Conservation (phyloP, 2,113 vertebrate genomes). For the Podarcis cretensis region DNA sequence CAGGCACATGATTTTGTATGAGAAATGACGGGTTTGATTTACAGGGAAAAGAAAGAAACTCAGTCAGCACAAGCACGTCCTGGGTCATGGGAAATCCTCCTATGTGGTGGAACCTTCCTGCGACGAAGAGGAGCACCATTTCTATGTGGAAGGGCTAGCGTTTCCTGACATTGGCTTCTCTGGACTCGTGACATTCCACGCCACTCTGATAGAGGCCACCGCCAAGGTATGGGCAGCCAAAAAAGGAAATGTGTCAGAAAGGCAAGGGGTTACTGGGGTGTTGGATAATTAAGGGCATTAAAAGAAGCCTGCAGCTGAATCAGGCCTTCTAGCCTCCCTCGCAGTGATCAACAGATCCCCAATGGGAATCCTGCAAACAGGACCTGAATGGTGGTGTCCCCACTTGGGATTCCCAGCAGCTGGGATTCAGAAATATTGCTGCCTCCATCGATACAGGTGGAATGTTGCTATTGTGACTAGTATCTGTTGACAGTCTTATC, state of each 20-base stretch:
- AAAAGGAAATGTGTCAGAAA: not conserved
- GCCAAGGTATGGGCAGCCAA: slow-evolving; percentile 54
- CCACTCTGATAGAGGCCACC: slow-evolving; percentile 84
- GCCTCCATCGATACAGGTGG: no score
- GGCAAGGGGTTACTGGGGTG: not conserved
- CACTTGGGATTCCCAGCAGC: no score
- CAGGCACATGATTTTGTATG: no score
- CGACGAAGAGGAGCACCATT: slow-evolving; percentile 60
- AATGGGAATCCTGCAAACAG: no score
- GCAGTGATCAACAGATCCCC: no score
- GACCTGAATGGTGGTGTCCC: no score
- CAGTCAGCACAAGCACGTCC: slow-evolving; percentile 45
- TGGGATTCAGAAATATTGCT: no score
- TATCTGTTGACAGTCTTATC: no score
- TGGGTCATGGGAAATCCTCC: slow-evolving; percentile 61
- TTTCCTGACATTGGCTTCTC: slow-evolving; percentile 85
- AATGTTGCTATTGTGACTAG: no score
- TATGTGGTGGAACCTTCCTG: slow-evolving; percentile 56
- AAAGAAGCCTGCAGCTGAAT: no score
- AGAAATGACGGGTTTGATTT: not conserved
- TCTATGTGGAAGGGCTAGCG: slow-evolving; percentile 88
- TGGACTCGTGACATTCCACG: slow-evolving; percentile 81
- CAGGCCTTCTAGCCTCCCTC: no score
- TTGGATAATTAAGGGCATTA: not conserved
- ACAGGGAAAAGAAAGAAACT: not conserved